Conservation (phyloP, 2,113 vertebrate genomes). For the Tauraco erythrolophus region DNA sequence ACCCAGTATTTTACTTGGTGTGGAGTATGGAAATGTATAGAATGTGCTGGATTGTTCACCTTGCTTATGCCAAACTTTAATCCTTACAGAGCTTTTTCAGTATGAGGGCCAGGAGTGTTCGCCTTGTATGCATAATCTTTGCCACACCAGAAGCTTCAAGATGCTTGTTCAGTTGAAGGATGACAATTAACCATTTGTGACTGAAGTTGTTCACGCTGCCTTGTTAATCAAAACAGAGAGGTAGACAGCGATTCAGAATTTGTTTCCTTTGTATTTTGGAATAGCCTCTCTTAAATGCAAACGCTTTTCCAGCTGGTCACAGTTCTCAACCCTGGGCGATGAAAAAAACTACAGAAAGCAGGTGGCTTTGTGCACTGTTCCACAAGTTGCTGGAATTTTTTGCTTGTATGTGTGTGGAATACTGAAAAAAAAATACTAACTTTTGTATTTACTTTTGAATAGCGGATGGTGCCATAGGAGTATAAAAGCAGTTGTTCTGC, state of each 20-base stretch:
- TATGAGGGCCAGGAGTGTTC: background rate
- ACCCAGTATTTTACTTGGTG: background rate
- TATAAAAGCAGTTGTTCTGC: background rate
- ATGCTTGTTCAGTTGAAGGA: background rate
- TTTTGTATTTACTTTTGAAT: background rate
- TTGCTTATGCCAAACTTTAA: background rate
- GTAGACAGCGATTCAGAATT: background rate
- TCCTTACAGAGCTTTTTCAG: background rate
- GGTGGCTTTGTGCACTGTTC: background rate
- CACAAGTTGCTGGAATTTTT: background rate
- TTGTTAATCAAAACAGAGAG: background rate
- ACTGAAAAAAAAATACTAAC: background rate
- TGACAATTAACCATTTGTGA: background rate
- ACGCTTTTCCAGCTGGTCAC: background rate
- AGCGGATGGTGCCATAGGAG: fast-evolving
- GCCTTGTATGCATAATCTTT: background rate
- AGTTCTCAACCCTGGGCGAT: background rate
- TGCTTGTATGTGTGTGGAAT: background rate
- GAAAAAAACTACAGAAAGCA: background rate
- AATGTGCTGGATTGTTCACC: background rate
- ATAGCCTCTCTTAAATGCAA: background rate
- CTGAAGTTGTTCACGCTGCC: background rate
- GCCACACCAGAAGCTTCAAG: background rate
- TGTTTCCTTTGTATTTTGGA: background rate
- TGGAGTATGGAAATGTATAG: background rate